A percentile compares a stretch with the other conserved stretches of the same genome.
phyloP scores from a whole-genome alignment of 2,888 invertebrate genomes.

The Parnassius orleans region DNA sequence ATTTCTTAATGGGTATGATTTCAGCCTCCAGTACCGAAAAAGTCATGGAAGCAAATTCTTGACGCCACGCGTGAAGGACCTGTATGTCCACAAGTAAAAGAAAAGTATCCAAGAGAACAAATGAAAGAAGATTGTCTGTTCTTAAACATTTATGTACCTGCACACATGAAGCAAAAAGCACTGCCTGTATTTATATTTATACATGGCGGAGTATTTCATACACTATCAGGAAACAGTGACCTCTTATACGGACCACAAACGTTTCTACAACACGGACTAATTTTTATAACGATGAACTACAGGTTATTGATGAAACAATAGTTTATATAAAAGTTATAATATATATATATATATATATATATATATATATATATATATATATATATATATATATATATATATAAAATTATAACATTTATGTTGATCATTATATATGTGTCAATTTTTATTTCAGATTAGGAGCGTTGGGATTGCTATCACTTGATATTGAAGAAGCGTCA shows the following conservation, averaged over 20 bases:
- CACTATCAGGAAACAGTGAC: constrained; percentile 38
- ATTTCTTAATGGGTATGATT: background rate
- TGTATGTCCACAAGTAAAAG: constrained; percentile 38
- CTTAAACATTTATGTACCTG: constrained; percentile 41
- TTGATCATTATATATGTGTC: background rate
- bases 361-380: too few species aligned
- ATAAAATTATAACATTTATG: background rate
- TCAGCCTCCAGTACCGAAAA: constrained; percentile 41
- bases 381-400: too few species aligned
- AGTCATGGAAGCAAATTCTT: constrained; percentile 35
- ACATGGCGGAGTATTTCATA: constrained; percentile 46
- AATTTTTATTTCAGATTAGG: constrained; percentile 43
- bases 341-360: background rate
- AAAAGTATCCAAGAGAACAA: constrained; percentile 27
- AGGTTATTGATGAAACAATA: constrained; percentile 31
- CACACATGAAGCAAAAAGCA: constrained; percentile 16
- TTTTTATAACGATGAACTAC: constrained; percentile 54
- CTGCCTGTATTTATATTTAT: constrained; percentile 45
- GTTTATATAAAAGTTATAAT: background rate
- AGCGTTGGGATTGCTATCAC: constrained; percentile 50
- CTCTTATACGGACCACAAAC: constrained; percentile 43
- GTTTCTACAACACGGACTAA: constrained; percentile 43
- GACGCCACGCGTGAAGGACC: constrained; percentile 37
- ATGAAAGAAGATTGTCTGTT: constrained; percentile 44
- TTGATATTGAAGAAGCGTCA: constrained; percentile 39